These are phyloP conservation scores for Thecophora atra DNA, from an alignment of 2,888 invertebrate species.

Conservation along the genomic window DNA sequence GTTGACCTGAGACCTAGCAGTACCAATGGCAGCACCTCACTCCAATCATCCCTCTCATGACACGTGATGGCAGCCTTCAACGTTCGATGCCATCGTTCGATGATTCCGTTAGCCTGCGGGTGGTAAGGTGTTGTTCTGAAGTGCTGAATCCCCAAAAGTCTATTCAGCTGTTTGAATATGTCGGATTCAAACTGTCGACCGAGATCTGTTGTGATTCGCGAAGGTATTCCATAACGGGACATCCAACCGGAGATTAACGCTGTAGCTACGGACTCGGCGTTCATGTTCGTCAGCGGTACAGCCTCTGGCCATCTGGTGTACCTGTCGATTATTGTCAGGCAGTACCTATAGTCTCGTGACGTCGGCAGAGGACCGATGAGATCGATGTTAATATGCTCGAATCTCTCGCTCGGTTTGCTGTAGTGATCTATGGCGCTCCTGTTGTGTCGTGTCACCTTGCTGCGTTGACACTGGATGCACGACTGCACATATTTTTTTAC, in stretches of 20 bases:
- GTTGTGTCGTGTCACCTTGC: too few species aligned
- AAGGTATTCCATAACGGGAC: slow-evolving; percentile 24
- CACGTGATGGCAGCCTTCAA: slow-evolving; percentile 42
- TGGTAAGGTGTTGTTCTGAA: slow-evolving; percentile 40
- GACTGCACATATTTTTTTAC: too few species aligned
- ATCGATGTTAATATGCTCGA: too few species aligned
- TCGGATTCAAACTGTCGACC: slow-evolving; percentile 35
- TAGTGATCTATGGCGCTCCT: too few species aligned
- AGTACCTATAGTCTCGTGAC: neutral
- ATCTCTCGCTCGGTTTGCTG: too few species aligned
- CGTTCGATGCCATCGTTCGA: slow-evolving; percentile 42
- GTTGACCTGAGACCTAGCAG: slow-evolving; percentile 16
- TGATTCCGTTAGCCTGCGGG: slow-evolving; percentile 39
- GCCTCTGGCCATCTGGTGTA: slow-evolving; percentile 23
- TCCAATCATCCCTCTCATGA: slow-evolving; percentile 17
- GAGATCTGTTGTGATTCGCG: slow-evolving; percentile 26
- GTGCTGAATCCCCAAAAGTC: slow-evolving; percentile 10
- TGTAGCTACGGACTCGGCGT: slow-evolving; percentile 32
- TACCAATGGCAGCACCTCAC: slow-evolving; percentile 28
- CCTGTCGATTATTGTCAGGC: slow-evolving; percentile 26
- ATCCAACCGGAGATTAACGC: slow-evolving; percentile 35
- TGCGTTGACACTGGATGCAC: too few species aligned
- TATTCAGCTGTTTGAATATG: slow-evolving; percentile 9
- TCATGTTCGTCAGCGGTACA: slow-evolving; percentile 39
- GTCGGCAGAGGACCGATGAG: neutral